Evolutionary conservation across 2,888 invertebrate species (phyloP).

Genomic region (Pachliopta kotzebuea): DNA sequence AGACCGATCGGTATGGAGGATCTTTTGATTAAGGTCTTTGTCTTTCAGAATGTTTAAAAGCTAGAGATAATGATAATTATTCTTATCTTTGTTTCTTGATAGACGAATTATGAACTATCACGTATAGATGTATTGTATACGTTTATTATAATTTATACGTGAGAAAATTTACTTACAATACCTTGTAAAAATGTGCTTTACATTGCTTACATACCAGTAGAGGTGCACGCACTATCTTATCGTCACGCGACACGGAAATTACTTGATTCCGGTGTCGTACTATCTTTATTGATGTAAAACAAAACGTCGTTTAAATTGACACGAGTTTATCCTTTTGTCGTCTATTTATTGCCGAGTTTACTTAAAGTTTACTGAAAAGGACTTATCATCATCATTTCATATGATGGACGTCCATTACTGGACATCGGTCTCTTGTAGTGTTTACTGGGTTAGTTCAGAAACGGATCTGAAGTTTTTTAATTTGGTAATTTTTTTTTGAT

Average conservation of each 20-base stretch:
- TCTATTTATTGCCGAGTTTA: not conserved
- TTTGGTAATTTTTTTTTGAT: too few relatives aligned
- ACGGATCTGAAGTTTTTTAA: too few relatives aligned
- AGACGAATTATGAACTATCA: not conserved
- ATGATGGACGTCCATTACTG: too few relatives aligned
- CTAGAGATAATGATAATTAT: too few relatives aligned
- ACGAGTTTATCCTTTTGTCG: conserved; percentile 9
- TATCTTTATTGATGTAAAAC: conserved; percentile 43
- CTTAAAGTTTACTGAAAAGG: too few relatives aligned
- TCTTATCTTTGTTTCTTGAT: not conserved
- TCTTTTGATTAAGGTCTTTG: too few relatives aligned
- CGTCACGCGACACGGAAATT: conserved; percentile 40
- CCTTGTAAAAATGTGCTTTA: not conserved
- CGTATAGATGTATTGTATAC: not conserved
- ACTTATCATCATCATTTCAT: too few relatives aligned
- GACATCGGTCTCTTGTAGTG: too few relatives aligned
- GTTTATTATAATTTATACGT: conserved; percentile 4
- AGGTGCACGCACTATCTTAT: conserved; percentile 14
- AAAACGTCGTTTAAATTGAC: conserved; percentile 29
- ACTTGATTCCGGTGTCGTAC: conserved; percentile 36
- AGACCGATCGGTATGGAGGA: too few relatives aligned
- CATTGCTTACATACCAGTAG: not conserved
- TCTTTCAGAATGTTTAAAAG: too few relatives aligned
- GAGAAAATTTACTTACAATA: conserved; percentile 10
- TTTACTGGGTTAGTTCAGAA: too few relatives aligned